Percentiles rank a stretch among this genome's conserved stretches.
These are phyloP conservation scores for Chiridota heheva DNA, from an alignment of 35 echinoderm and acorn worm genomes.

Conservation along the genomic window DNA sequence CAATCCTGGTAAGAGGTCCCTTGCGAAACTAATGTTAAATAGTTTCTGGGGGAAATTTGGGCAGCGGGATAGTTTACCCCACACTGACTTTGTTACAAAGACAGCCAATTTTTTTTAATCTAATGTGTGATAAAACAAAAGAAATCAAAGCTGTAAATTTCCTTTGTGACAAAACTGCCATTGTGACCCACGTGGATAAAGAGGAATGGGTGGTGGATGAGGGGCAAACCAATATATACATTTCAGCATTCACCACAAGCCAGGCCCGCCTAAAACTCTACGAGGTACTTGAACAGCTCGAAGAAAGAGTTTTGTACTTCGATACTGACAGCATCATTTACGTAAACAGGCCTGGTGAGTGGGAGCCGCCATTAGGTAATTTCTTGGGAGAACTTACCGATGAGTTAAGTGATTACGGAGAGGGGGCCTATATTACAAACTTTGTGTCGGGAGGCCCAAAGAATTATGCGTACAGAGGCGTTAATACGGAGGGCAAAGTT, in stretches of 20 bases:
- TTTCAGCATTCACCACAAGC: constrained; percentile 56
- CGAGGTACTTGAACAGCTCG: constrained; percentile 42
- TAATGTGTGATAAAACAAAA: not conserved
- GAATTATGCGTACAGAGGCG: too few species aligned
- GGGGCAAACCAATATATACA: constrained; percentile 50
- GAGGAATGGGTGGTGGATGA: not conserved
- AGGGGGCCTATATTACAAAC: too few species aligned
- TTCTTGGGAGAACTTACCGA: constrained; percentile 61
- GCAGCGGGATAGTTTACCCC: constrained; percentile 16
- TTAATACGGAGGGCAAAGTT: too few species aligned
- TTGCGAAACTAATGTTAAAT: constrained; percentile 50
- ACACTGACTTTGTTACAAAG: constrained; percentile 25
- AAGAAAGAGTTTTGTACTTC: constrained; percentile 48
- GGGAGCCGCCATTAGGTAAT: constrained; percentile 36
- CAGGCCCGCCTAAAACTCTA: constrained; percentile 72
- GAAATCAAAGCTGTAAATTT: constrained; percentile 17
- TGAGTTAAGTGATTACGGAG: too few species aligned
- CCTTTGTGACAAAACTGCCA: constrained; percentile 9
- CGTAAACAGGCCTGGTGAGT: constrained; percentile 4
- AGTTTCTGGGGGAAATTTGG: constrained; percentile 71
- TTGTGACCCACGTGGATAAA: constrained; percentile 23
- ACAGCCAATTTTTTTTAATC: not conserved
- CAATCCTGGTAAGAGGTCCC: constrained; percentile 37
- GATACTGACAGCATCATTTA: constrained; percentile 74
- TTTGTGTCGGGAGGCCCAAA: too few species aligned